A percentile compares a stretch with the other conserved stretches of the same genome.
Conservation (phyloP, 2,888 invertebrate species). For the Erebia ligea region DNA sequence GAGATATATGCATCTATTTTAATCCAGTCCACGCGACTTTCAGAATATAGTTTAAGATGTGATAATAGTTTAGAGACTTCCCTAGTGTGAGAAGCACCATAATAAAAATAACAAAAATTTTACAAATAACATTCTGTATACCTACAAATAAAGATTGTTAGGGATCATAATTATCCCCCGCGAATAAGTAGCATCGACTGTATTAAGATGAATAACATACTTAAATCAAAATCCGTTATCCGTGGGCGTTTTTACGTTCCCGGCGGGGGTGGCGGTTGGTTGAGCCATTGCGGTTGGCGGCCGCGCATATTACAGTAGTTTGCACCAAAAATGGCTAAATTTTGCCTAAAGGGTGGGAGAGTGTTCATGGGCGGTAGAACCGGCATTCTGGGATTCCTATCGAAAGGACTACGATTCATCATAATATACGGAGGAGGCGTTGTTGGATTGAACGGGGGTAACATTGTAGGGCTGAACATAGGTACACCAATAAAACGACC, state of each 20-base stretch:
- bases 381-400: slow-evolving; percentile 52
- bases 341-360: slow-evolving; percentile 53
- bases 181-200: slow-evolving; percentile 2
- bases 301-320: slow-evolving; percentile 55
- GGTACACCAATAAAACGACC: slow-evolving; percentile 47
- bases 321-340: slow-evolving; percentile 57
- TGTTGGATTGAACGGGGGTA: slow-evolving; percentile 54
- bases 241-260: slow-evolving; percentile 59
- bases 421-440: slow-evolving; percentile 48
- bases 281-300: slow-evolving; percentile 62
- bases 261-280: slow-evolving; percentile 69
- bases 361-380: slow-evolving; percentile 48
- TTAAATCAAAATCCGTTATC: slow-evolving; percentile 5
- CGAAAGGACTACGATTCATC: slow-evolving; percentile 56
- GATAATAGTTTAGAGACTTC: too few relatives aligned
- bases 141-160: not conserved
- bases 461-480: slow-evolving; percentile 45
- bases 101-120: too few relatives aligned
- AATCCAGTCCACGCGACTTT: too few relatives aligned
- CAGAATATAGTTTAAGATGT: too few relatives aligned
- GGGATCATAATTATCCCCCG: not conserved
- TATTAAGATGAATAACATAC: slow-evolving; percentile 12
- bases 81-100: too few relatives aligned
- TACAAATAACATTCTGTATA: too few relatives aligned
- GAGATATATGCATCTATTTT: too few relatives aligned